These are phyloP conservation scores for Tipula confusa DNA, from an alignment of 2,888 invertebrate genomes.

Conservation along the genomic window DNA sequence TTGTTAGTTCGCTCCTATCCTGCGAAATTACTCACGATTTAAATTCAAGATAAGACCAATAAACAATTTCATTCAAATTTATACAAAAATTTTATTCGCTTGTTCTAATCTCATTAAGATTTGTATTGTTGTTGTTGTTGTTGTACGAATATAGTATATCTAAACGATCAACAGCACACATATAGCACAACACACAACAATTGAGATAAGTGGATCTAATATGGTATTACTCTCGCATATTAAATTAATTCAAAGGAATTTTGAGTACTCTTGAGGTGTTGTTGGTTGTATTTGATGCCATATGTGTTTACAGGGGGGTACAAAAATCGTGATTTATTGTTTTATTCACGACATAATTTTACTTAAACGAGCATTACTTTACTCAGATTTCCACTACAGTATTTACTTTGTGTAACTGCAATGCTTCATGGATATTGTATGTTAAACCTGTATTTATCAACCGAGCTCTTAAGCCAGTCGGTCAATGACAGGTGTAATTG, in stretches of 20 bases:
- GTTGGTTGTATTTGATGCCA: neutral
- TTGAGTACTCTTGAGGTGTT: neutral
- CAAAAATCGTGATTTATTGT: no score
- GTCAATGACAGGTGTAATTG: no score
- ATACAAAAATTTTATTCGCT: neutral
- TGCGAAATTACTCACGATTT: slow-evolving; percentile 25
- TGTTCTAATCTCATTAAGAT: neutral
- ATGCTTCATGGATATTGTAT: no score
- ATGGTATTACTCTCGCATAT: no score
- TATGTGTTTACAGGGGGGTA: neutral
- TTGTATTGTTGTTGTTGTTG: neutral
- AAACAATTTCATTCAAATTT: neutral
- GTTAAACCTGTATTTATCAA: no score
- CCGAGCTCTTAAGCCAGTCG: no score
- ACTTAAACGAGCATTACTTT: no score
- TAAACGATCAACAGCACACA: neutral
- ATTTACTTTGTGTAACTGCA: no score
- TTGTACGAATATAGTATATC: no score
- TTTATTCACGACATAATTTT: no score
- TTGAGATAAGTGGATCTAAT: neutral
- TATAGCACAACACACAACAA: neutral
- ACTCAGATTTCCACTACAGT: no score
- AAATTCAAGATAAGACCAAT: neutral
- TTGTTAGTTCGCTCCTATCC: neutral
- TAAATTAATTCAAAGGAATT: neutral